Conservation (phyloP, 2,797 vertebrate genomes). For the Cyprinodon diabolis region DNA sequence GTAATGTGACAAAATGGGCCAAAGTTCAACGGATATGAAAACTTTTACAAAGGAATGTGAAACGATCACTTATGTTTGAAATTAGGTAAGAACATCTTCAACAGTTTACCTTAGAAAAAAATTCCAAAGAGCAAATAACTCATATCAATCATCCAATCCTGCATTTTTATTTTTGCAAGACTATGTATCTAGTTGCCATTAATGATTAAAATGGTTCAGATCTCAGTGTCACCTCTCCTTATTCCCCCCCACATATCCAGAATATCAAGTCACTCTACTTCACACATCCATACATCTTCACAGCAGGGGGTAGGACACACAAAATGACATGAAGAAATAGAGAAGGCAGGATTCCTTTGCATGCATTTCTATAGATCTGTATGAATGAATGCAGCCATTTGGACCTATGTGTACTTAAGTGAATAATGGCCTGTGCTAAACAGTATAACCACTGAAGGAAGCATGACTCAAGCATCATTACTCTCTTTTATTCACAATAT, state of each 20-base stretch:
- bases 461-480: constrained; percentile 61
- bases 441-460: constrained; percentile 70
- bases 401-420: constrained; percentile 34
- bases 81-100: not conserved
- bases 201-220: not conserved
- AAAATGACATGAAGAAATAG: constrained; percentile 56
- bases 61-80: not conserved
- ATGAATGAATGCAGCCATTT: constrained; percentile 48
- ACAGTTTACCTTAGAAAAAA: not conserved
- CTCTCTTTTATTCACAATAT: constrained; percentile 42
- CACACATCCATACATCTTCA: constrained; percentile 67
- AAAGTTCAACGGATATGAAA: not conserved
- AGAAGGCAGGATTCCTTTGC: constrained; percentile 55
- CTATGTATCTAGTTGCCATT: not conserved
- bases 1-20: not conserved
- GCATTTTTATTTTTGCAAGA: not conserved
- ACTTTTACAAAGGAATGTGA: not conserved
- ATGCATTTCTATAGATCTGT: constrained; percentile 16
- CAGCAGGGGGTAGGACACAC: constrained; percentile 50
- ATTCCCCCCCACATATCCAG: constrained; percentile 36
- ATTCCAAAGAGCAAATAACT: not conserved
- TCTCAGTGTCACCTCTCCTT: constrained; percentile 28
- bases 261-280: constrained; percentile 65
- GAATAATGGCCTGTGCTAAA: constrained; percentile 70
- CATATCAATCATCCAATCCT: not conserved